These are phyloP conservation scores for Physeter macrocephalus DNA, from an alignment of 2,113 vertebrate genomes.

Conservation along the genomic window DNA sequence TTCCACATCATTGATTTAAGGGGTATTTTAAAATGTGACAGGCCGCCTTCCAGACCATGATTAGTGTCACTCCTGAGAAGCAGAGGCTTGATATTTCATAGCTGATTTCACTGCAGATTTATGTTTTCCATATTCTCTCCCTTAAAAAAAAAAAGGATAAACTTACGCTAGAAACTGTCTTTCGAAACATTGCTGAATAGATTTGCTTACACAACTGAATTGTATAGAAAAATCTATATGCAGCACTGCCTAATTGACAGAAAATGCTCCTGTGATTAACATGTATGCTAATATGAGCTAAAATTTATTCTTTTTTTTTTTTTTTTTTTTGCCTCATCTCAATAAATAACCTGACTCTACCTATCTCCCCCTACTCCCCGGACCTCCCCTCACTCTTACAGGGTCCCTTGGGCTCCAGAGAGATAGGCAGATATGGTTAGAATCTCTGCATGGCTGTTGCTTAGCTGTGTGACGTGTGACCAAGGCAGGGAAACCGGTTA, in stretches of 20 bases:
- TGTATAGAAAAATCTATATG: conserved; percentile 17
- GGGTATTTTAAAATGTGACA: not conserved
- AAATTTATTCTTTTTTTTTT: not conserved
- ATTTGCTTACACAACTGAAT: conserved; percentile 30
- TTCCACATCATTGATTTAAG: conserved; percentile 20
- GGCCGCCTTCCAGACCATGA: not conserved
- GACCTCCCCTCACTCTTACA: not conserved
- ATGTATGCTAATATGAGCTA: not conserved
- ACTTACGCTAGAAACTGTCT: not conserved
- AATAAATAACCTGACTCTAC: not conserved
- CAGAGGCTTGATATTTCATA: conserved; percentile 56
- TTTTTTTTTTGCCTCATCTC: not conserved
- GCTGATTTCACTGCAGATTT: conserved; percentile 59
- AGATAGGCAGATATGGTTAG: not conserved
- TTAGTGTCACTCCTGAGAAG: conserved; percentile 32
- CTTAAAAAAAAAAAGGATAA: conserved; percentile 13
- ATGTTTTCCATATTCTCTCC: conserved; percentile 41
- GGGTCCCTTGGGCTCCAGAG: not conserved
- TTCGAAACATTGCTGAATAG: not conserved
- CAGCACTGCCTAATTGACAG: not conserved
- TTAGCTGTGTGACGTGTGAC: not conserved
- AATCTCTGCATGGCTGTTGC: not conserved
- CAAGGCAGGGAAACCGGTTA: not conserved
- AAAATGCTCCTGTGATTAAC: not conserved
- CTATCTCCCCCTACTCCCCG: too few species aligned